These are phyloP conservation scores for Noturus placidus DNA, from an alignment of 2,113 vertebrate genomes.

Conservation along the genomic window DNA sequence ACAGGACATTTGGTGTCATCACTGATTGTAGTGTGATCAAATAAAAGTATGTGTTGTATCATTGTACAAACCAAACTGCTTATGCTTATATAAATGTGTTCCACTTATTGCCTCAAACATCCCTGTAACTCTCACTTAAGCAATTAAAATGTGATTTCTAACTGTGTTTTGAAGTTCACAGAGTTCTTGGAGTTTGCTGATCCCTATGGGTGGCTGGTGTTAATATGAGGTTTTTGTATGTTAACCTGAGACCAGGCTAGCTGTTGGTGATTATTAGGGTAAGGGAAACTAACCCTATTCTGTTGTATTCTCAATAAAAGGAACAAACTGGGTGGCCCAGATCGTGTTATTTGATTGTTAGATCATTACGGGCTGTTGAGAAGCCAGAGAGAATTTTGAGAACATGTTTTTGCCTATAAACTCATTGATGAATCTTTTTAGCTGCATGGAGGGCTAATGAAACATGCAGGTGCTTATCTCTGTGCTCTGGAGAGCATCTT, in stretches of 20 bases:
- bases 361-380: neutral
- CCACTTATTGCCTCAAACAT: neutral
- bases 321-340: neutral
- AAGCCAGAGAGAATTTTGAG: slow-evolving; percentile 47
- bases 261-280: neutral
- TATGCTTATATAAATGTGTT: neutral
- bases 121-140: neutral
- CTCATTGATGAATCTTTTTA: slow-evolving; percentile 46
- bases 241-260: neutral
- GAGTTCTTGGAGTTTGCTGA: neutral
- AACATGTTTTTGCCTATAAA: slow-evolving; percentile 58
- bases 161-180: neutral
- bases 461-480: slow-evolving; percentile 60
- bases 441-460: slow-evolving; percentile 59
- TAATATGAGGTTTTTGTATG: neutral
- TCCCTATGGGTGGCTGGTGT: neutral
- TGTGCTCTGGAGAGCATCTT: slow-evolving; percentile 60
- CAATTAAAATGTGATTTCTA: neutral
- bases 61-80: neutral
- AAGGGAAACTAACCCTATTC: neutral
- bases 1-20: neutral
- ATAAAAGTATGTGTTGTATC: slow-evolving; percentile 59
- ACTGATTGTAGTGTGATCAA: slow-evolving; percentile 51
- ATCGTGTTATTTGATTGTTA: neutral
- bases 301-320: neutral